Conservation (phyloP, 53 echinoderm and acorn worm genomes). For the Echinometra lucunter region DNA sequence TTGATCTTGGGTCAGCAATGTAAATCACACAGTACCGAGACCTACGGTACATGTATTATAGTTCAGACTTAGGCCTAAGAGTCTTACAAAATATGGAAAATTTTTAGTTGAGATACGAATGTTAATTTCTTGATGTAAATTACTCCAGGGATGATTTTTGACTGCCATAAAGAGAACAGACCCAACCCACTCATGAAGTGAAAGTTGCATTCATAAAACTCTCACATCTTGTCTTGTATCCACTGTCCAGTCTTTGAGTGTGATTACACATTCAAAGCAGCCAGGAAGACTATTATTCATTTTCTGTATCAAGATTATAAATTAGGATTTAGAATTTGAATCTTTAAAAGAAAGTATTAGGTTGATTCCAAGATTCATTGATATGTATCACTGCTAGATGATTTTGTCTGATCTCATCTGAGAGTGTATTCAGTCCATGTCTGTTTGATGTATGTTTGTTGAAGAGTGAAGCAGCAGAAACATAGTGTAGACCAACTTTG, state of each 20-base stretch:
- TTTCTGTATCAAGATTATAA: neutral
- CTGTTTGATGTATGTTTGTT: too few relatives aligned
- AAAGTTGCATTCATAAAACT: neutral
- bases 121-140: too few relatives aligned
- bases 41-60: too few relatives aligned
- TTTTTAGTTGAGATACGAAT: too few relatives aligned
- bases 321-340: neutral
- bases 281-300: neutral
- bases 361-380: neutral
- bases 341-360: neutral
- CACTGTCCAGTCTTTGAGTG: neutral
- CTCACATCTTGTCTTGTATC: neutral
- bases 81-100: too few relatives aligned
- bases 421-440: too few relatives aligned
- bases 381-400: neutral
- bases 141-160: too few relatives aligned
- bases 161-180: neutral
- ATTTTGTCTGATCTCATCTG: neutral
- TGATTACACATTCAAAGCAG: neutral
- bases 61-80: too few relatives aligned
- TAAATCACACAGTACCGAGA: too few relatives aligned
- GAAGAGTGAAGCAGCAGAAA: neutral
- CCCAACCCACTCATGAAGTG: neutral
- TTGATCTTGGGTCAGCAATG: too few relatives aligned
- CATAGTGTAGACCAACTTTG: neutral